Conservation (phyloP, 2,888 invertebrate species). For the Luffia ferchaultella region DNA sequence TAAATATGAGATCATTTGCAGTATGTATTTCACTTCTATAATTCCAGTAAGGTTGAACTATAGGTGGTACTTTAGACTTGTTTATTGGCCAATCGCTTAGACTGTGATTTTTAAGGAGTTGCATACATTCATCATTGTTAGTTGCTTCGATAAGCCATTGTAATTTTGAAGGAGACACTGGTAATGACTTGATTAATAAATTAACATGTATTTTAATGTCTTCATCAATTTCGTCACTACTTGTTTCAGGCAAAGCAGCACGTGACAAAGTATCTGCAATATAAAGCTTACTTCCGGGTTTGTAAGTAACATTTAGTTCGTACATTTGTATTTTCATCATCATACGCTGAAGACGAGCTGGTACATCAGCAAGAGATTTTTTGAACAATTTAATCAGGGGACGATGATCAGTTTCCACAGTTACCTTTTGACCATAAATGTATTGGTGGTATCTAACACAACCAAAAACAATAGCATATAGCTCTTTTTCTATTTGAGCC, state of each 20-base stretch:
- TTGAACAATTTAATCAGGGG: constrained; percentile 21
- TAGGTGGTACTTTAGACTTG: constrained; percentile 7
- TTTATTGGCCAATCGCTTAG: constrained; percentile 12
- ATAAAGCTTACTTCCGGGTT: constrained; percentile 20
- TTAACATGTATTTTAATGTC: constrained; percentile 2
- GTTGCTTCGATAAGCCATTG: no score
- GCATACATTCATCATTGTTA: no score
- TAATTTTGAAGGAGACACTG: no score
- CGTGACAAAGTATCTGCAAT: constrained; percentile 23
- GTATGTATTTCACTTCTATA: not conserved
- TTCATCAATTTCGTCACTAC: constrained; percentile 1
- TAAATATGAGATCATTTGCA: not conserved
- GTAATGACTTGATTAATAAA: not conserved
- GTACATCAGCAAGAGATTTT: constrained; percentile 15
- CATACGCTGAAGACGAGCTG: constrained; percentile 20
- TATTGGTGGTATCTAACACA: constrained; percentile 15
- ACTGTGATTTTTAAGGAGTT: no score
- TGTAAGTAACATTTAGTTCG: constrained; percentile 17
- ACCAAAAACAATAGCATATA: constrained; percentile 15
- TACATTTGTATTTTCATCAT: constrained; percentile 18
- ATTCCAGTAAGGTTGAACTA: constrained; percentile 7
- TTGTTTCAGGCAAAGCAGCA: constrained; percentile 9
- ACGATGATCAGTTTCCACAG: constrained; percentile 22
- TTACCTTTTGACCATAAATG: constrained; percentile 8
- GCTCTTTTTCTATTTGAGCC: constrained; percentile 18